Evolutionary conservation across 2,113 vertebrate species (phyloP).

Genomic region (Perccottus glenii): DNA sequence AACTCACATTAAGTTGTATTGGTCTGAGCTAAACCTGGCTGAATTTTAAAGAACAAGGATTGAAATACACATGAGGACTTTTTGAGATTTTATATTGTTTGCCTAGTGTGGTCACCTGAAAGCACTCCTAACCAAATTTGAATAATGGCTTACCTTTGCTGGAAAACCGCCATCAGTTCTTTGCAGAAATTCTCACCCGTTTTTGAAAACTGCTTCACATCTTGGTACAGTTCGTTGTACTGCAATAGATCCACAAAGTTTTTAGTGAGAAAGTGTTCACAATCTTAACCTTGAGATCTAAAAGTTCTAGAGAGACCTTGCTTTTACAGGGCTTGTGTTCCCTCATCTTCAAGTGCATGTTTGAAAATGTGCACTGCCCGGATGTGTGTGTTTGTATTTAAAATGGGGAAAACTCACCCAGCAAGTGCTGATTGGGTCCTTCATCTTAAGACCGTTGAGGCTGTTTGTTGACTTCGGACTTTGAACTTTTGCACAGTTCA

Average conservation of each 20-base stretch:
- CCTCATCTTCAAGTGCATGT: constrained; percentile 1
- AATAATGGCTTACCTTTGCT: constrained; percentile 81
- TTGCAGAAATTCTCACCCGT: constrained; percentile 88
- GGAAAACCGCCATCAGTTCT: constrained; percentile 84
- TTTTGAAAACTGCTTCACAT: constrained; percentile 86
- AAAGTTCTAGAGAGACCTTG: neutral
- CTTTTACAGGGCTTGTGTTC: neutral
- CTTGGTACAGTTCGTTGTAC: constrained; percentile 87
- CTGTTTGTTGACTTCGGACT: constrained; percentile 74
- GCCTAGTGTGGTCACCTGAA: neutral
- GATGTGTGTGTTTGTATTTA: neutral
- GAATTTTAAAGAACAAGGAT: neutral
- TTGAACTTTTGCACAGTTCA: constrained; percentile 66
- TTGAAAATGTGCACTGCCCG: constrained; percentile 7
- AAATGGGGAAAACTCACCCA: constrained; percentile 79
- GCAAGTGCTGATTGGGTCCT: constrained; percentile 82
- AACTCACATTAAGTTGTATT: constrained; percentile 34
- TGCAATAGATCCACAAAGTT: constrained; percentile 60
- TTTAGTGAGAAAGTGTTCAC: neutral
- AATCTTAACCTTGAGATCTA: too few relatives aligned
- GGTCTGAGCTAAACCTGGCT: neutral
- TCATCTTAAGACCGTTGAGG: constrained; percentile 78
- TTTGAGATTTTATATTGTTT: too few relatives aligned
- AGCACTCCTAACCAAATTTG: neutral
- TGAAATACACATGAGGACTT: too few relatives aligned